Base-by-base conservation (phyloP, 2,888 invertebrate species). In the Andrena chrysosceles region DNA sequence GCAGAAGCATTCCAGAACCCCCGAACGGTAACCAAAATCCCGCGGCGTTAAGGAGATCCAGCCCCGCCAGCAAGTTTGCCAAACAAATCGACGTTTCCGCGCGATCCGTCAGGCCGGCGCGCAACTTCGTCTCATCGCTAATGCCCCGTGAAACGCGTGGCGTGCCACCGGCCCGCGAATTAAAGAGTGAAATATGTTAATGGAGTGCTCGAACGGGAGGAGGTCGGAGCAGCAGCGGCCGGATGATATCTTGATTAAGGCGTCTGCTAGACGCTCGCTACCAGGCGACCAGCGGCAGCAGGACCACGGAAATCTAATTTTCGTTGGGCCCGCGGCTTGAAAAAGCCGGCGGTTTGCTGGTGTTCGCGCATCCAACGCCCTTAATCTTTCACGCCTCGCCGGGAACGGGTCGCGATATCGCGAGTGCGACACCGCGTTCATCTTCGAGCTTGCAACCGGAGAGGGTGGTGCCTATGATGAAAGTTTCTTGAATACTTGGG, bases 141-240 rank as follows among this genome's bases (percentile, higher is more conserved):
- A 91, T 91, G 89, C 83, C 71, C 89, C 91, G 89, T 91, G 92
- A 91, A 91, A 91, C 89, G 88, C 91, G 89, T 86, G 78, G 86
- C 85, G 84, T 86, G 85, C 88, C 85, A 86, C 78, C 83, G 64
- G 35, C 84, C 87, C 83, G 85, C 87, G 88, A 92, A 91, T 92
- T 91, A 91, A 91, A 90, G 88, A 90, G 88, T 92, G 90, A 91
- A 91, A 92, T 91, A 91, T 91, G 92, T 92, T 91, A 92, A 92
- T 91, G 91, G 91, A 90, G 90, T 90, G 89, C 82, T 70, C 80
- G 70, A 77, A 73, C 66, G 70, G 78, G 77, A 70, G 72, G 79
- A 74, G 48, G 70, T 73, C 31, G 20, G 62, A 59, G 62, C 64
- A 71, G 73, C 59, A 84, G 56, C 72, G 78, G 60, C 70, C 73